Percentiles rank a stretch among this genome's conserved stretches.
These are phyloP conservation scores for Drosophila ohnishii DNA, from an alignment of 1,140 invertebrate species.

Conservation along the genomic window DNA sequence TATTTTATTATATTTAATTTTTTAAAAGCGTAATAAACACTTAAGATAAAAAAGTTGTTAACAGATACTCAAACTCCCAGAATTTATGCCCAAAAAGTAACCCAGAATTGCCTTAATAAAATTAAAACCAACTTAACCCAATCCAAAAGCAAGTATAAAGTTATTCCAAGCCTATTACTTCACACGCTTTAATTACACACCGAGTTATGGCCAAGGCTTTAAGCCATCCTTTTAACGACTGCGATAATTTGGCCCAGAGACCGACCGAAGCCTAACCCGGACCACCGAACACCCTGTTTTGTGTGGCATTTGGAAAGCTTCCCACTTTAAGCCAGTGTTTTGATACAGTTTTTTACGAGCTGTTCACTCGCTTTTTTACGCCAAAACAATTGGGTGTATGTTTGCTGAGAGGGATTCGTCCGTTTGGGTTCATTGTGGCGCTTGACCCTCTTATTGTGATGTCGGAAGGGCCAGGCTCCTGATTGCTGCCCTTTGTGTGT, in stretches of 20 bases:
- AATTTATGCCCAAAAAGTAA: not conserved
- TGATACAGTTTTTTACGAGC: conserved; percentile 66
- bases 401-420: conserved; percentile 55
- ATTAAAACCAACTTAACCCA: conserved; percentile 1
- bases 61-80: not conserved
- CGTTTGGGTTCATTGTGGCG: conserved; percentile 42
- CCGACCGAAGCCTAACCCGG: conserved; percentile 25
- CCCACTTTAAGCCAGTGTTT: conserved; percentile 38
- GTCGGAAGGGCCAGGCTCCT: conserved; percentile 27
- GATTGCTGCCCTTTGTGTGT: conserved; percentile 53
- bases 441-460: conserved; percentile 56
- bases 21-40: too few species aligned
- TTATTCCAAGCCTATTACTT: conserved; percentile 3
- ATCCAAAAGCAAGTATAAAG: not conserved
- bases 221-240: conserved; percentile 35
- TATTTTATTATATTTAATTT: too few species aligned
- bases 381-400: conserved; percentile 76
- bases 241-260: conserved; percentile 27
- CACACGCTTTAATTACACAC: conserved; percentile 7
- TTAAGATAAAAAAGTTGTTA: not conserved
- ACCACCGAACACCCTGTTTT: conserved; percentile 48
- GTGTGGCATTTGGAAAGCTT: conserved; percentile 25
- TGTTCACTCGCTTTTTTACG: conserved; percentile 58
- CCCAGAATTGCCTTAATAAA: not conserved
- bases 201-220: conserved; percentile 19